Percentiles rank a stretch among this genome's conserved stretches.
Conservation (phyloP, 2,113 vertebrate species). For the Budorcas taxicolor region DNA sequence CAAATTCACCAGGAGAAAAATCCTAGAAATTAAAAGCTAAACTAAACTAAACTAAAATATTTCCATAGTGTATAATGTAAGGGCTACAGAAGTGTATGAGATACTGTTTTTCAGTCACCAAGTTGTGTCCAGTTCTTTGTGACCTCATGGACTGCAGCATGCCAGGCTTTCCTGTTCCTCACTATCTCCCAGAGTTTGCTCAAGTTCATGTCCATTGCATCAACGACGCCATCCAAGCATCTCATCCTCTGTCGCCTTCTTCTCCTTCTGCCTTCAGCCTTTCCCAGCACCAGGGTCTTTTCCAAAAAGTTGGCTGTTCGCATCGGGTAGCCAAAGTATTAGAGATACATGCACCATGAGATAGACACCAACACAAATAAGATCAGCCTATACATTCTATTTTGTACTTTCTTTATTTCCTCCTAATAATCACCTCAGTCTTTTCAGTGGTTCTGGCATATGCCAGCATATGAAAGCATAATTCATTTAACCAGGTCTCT, state of each 20-base stretch:
- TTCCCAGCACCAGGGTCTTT: not conserved
- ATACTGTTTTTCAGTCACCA: not conserved
- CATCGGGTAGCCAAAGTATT: not conserved
- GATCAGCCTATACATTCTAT: not conserved
- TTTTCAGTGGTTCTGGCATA: not conserved
- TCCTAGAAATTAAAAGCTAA: slow-evolving; percentile 14
- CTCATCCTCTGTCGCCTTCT: not conserved
- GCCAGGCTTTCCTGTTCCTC: not conserved
- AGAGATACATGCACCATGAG: not conserved
- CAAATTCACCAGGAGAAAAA: not conserved
- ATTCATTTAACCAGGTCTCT: not conserved
- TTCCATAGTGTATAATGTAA: not conserved
- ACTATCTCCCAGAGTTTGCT: not conserved
- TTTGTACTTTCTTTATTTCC: not conserved
- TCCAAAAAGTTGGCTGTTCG: not conserved
- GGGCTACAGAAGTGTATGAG: not conserved
- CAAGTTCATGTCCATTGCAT: not conserved
- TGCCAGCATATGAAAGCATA: not conserved
- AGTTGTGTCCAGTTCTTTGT: not conserved
- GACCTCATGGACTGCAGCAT: not conserved
- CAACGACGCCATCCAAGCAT: not conserved
- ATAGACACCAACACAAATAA: not conserved
- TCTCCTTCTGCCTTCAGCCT: not conserved
- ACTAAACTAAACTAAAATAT: not conserved
- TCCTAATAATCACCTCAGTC: not conserved